Evolutionary conservation across 2,888 invertebrate genomes (phyloP), one percentile per base, ranked within the genome.

Genomic region (Molanna angustata): DNA sequence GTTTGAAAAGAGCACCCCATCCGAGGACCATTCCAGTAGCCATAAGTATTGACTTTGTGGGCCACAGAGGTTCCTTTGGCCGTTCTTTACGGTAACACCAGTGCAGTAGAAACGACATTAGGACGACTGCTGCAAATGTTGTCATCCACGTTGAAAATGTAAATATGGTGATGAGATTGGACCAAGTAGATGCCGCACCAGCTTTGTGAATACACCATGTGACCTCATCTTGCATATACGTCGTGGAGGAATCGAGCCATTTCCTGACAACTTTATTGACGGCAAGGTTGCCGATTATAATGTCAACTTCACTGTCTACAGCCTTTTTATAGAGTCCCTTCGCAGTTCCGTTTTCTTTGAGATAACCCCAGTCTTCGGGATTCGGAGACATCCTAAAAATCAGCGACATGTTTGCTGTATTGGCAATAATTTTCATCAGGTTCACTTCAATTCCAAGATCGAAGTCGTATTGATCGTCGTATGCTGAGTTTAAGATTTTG

Each of bases 221-320:
- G 68, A 76, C 75, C 56, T 76, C 76, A 49, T 77, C 77, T 62
- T 77, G 77, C 4, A 72, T 70, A 54, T 76, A 76, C 51, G 73
- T 75, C 7, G 72, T 67, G 1, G 76, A 75, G 0, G 75, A 71
- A 61, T 76, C 64, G 42, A 76, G 76, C 71, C 73, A 74, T 58
- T 69, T 73, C 7, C 77, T 64, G 4, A 74, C 67, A 11, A 65
- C 67, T 60, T 66, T 71, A 1, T 76, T 74, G 0, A 75, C 74
- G 66, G 76, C 75, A 49, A 77, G 70, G 58, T 76, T 75, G 4
- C 77, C 77, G 33, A 76, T 71, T 7, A 76, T 66, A 7, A 76
- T 60, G 59, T 76, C 74, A 1, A 65, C 68, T 2, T 67, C 63
- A 55, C 72, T 71, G 43, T 70, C 69, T 62, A 65, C 67, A 17